Base-by-base conservation (phyloP, 1,140 invertebrate genomes). In the Euglossa dilemma region DNA sequence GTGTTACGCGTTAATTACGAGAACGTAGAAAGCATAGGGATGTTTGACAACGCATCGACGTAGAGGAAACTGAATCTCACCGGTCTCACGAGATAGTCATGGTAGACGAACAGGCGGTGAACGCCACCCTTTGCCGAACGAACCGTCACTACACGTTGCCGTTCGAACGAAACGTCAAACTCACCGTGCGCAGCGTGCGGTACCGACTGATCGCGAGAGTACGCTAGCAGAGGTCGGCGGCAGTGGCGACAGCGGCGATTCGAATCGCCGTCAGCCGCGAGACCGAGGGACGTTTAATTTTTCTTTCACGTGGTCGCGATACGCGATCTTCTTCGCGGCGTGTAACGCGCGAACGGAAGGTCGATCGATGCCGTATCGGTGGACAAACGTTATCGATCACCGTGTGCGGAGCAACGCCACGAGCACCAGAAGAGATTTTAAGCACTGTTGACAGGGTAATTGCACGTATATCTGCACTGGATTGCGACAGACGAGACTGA, bases 401-500 rank as follows among this genome's bases (percentile, higher is more conserved):
- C 25, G 54, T 23, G 61, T 36, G 61, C n/a, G 36, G 20, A 73
- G 23, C 52, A 73, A 72, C 66, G 71, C n/a, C 75, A 72, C 87
- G 64, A 77, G 75, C 76, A 80, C 87, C 71, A 79, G 70, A 80
- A 61, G 52, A 59, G 84, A 88, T 88, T 88, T 88, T 88, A 88
- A 92, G 84, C 87, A 91, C 88, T 87, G 89, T 91, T 92, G 90
- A 92, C 88, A 90, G 85, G 78, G 89, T 91, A 93, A 92, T 92
- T 91, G 91, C 85, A 84, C 91, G 91, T 92, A 92, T 91, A 92
- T 91, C 91, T 91, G 86, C 91, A 87, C 90, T 87, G 87, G 91
- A 92, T 92, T 91, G 92, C 89, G 80, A 92, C 89, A 83, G 91
- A 87, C 92, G 91, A 92, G 92, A 93, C 92, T 93, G 92, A 93